Base-by-base conservation (phyloP, 92 coral and sea anemone species). In the Umimayanthus kanabou region DNA sequence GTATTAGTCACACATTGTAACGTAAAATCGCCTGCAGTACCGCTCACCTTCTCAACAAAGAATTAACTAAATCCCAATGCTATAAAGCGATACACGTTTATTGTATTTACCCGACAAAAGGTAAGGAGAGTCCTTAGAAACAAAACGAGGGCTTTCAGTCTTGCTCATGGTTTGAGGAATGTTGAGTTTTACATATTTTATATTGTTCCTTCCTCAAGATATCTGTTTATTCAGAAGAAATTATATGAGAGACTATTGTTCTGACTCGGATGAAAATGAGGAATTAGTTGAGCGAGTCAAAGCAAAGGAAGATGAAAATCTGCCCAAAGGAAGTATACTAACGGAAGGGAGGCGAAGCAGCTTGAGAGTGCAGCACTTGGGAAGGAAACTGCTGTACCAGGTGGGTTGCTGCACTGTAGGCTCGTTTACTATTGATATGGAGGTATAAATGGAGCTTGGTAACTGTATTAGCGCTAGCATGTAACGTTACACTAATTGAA, bases 281-380 rank as follows among this genome's bases (percentile, higher is more conserved):
- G 65, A 82, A 29, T 30, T 4, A 43, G 61, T 11, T 14, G 72
- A 82, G 14, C 58, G 40, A 42, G 76, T 6, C 28, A 40, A 66
- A 37, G 64, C 39, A 2, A 82, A 69, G 67, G 50, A 67, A 25
- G 86, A 66, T 67, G 86, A 82, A 7, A 66, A n/a, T 23, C 76
- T 69, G 16, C 74, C 74, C 25, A 82, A 82, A 82, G 86, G 86
- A 67, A 82, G 86, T 67, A 58, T 40, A 39, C 14, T 69, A 14
- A 69, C 28, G 37, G 86, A 67, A 42, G n/a, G n/a, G n/a, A n/a
- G n/a, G n/a, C n/a, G n/a, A n/a, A n/a, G n/a, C n/a, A n/a, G n/a
- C n/a, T n/a, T n/a, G n/a, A n/a, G n/a, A n/a, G n/a, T n/a, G n/a
- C n/a, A n/a, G n/a, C n/a, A n/a, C n/a, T n/a, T n/a, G n/a, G n/a